Conservation (phyloP, 30 jellyfish, hydroid and myxozoan species). For the Haliclystus octoradiatus region DNA sequence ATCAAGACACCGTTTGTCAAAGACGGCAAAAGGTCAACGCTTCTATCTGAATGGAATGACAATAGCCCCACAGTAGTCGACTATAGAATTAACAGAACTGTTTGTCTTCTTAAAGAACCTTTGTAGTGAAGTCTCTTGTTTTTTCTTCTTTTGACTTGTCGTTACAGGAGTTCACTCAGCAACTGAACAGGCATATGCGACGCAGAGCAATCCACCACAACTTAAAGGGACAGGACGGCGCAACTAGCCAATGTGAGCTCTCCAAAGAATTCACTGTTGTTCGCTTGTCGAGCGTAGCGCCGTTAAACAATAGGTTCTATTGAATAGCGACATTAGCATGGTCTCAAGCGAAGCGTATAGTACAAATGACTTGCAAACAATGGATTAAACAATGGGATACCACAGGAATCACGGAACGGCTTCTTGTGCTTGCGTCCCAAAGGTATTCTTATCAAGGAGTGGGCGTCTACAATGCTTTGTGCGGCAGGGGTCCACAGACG, state of each 20-base stretch:
- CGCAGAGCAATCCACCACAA: background rate
- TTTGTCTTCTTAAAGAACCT: background rate
- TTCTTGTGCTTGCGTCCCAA: slow-evolving; percentile 42
- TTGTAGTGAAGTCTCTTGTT: too few species aligned
- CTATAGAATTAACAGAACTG: background rate
- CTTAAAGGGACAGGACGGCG: too few species aligned
- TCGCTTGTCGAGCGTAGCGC: slow-evolving; percentile 1
- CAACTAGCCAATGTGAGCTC: too few species aligned
- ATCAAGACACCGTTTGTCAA: slow-evolving; percentile 56
- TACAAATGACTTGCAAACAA: background rate
- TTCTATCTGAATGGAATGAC: slow-evolving; percentile 11
- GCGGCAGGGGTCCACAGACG: slow-evolving; percentile 52
- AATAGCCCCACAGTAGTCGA: background rate
- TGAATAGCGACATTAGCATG: background rate
- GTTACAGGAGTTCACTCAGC: background rate
- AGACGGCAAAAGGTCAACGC: slow-evolving; percentile 77
- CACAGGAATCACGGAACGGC: slow-evolving; percentile 32
- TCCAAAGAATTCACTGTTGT: too few species aligned
- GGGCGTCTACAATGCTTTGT: slow-evolving; percentile 24
- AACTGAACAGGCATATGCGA: background rate
- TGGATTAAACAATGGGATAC: background rate
- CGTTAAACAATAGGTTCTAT: background rate
- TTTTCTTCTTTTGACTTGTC: background rate
- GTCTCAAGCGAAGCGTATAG: background rate
- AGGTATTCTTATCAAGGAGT: slow-evolving; percentile 11